Evolutionary conservation across 2,797 vertebrate genomes (phyloP).

Genomic region (Etheostoma perlongum): DNA sequence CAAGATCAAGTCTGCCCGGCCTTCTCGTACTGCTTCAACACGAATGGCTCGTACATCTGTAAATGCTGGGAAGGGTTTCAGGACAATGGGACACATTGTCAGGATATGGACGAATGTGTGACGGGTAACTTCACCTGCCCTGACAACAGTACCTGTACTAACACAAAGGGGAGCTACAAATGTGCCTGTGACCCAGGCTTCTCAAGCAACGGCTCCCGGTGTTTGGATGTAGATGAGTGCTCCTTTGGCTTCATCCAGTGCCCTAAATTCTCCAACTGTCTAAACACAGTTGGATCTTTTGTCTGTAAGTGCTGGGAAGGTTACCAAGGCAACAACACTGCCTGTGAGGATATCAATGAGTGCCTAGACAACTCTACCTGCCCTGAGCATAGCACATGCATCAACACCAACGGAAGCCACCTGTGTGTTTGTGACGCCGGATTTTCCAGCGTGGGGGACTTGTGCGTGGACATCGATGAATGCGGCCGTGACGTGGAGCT

Average conservation of each 20-base stretch:
- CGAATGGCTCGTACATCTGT: conserved; percentile 84
- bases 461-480: conserved; percentile 85
- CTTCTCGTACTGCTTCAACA: conserved; percentile 84
- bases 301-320: conserved; percentile 84
- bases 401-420: conserved; percentile 81
- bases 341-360: conserved; percentile 85
- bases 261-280: conserved; percentile 80
- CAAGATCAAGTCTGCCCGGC: conserved; percentile 66
- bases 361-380: conserved; percentile 80
- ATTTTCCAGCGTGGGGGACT: conserved; percentile 66
- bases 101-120: conserved; percentile 86
- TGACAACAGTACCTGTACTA: conserved; percentile 80
- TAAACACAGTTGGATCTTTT: conserved; percentile 82
- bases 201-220: conserved; percentile 71
- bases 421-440: conserved; percentile 82
- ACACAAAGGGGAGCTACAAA: conserved; percentile 79
- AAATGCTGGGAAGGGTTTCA: conserved; percentile 85
- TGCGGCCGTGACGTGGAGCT: conserved; percentile 56
- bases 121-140: conserved; percentile 79
- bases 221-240: conserved; percentile 80
- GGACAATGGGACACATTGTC: conserved; percentile 79
- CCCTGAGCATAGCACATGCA: conserved; percentile 81
- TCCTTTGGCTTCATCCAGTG: conserved; percentile 69
- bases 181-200: conserved; percentile 85
- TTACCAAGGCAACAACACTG: conserved; percentile 74